Base-by-base conservation (phyloP, 2,888 invertebrate species). In the Chironomus riparius region DNA sequence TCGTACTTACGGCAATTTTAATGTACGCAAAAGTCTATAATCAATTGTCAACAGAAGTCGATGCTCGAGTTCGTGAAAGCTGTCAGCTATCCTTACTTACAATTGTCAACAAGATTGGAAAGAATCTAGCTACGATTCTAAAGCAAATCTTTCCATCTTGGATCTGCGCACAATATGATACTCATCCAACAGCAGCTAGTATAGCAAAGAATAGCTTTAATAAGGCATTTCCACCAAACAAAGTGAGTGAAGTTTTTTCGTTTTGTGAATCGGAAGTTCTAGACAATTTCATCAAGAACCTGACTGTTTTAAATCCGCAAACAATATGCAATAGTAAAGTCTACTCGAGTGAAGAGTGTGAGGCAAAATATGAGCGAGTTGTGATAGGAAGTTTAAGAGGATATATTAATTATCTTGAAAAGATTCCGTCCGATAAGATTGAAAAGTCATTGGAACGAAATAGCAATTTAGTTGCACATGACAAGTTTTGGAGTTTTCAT, bases 161-260 rank as follows among this genome's bases (percentile, higher is more conserved):
- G 97, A 89, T 96, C 80, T 88, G 91, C 68, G 91, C 93, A 73
- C 92, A 91, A 81, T 91, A 91, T 85, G 97, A 97, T 83, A 90
- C 90, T 12, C 93, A 94, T 84, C 90, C 92, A 56, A 94, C 95
- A 10, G 94, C 94, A 18, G 91, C 93, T 5, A 87, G 88, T 78
- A 88, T 90, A 77, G 94, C 94, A 1, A 84, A 83, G 48, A 84
- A 85, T 78, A 88, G 92, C 4, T 92, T 94, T 79, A 85, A 86
- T 79, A 88, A 87, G 77, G 92, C 94, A 0, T 97, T 97, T 83
- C 90, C 94, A 0, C 86, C 88, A 6, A 87, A 86, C 70, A 96
- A 95, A 84, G 85, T 92, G 71, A 87, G 88, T 2, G 93, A 93
- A 81, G 95, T 92, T 10, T 87, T 95, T 71, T 82, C 89, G 4